A percentile compares a stretch with the other conserved stretches of the same genome.
These are phyloP conservation scores for Sphecodes monilicornis DNA, from an alignment of 2,888 invertebrate genomes.

Conservation along the genomic window DNA sequence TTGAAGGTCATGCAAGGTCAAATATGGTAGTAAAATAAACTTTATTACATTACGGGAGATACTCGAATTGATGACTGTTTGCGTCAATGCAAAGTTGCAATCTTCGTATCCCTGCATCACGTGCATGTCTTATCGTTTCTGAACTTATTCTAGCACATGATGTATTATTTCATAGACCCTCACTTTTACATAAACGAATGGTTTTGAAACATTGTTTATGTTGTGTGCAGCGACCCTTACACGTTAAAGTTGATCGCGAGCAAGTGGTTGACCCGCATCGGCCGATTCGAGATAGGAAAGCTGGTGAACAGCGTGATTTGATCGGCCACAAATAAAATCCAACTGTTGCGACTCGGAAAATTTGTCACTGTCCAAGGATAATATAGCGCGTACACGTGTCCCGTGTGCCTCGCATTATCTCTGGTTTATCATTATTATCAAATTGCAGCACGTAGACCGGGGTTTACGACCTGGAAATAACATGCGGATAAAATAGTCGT, in stretches of 20 bases:
- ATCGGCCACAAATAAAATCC: conserved; percentile 41
- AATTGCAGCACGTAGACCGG: conserved; percentile 40
- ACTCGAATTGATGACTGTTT: no score
- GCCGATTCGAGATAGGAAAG: background rate
- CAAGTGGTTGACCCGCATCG: background rate
- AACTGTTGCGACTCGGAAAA: conserved; percentile 63
- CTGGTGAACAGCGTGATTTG: background rate
- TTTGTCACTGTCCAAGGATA: conserved; percentile 56
- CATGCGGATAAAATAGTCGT: conserved; percentile 49
- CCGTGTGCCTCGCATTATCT: conserved; percentile 26
- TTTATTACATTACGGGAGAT: no score
- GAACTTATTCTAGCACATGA: no score
- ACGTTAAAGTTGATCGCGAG: background rate
- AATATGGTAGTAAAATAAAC: no score
- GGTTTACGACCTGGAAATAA: conserved; percentile 32
- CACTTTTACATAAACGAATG: no score
- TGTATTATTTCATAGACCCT: no score
- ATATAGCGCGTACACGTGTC: conserved; percentile 43
- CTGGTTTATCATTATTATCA: conserved; percentile 63
- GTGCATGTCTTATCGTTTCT: no score
- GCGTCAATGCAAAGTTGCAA: no score
- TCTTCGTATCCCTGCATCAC: no score
- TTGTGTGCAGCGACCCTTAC: no score
- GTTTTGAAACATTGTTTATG: no score
- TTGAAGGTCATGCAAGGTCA: no score